Base-by-base conservation (phyloP, 2,888 invertebrate genomes). In the Nesidiocoris tenuis region DNA sequence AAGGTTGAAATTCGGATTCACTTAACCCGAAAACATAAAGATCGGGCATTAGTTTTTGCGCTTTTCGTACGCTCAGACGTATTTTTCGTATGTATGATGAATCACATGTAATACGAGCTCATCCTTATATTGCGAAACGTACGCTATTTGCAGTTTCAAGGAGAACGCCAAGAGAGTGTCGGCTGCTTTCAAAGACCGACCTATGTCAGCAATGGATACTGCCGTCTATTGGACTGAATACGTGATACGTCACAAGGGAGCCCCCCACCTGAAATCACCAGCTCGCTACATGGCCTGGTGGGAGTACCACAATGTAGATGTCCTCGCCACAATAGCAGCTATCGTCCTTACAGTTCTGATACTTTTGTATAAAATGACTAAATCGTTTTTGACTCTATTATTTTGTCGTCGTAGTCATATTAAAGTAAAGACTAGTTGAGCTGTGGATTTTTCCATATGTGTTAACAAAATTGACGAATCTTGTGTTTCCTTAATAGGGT, bases 151-250 rank as follows among this genome's bases (percentile, higher is more conserved):
- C 39, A 75, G 75, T 18, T 75, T 19, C 75, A 75, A 75, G 66
- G 66, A 75, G 17, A 75, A 75, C 61, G 80, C 80, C 5, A 64
- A 74, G 63, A 57, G 71, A n/a, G 57, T 81, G 16, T 80, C 80
- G 3, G 75, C 67, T n/a, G 65, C 76, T 0, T 82, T 80, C 77
- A 77, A 78, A 12, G 89, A 90, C 80, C 84, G 89, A 22, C 88
- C 87, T 0, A 81, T 86, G 81, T 84, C 85, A 17, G 87, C 90
- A 0, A 79, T 89, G 77, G 88, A 89, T 24, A 87, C 87, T 21
- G 88, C 88, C 0, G 83, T 88, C 0, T 90, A 87, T 82, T 90
- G 90, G 90, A 86, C 87, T 66, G 90, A 90, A 82, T 88, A 89
- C 79, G 87, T 89, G 0, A 82, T 88, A 7, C 85, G 88, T 55